Base-by-base conservation (phyloP, 2,888 invertebrate genomes). In the Spialia ferax region DNA sequence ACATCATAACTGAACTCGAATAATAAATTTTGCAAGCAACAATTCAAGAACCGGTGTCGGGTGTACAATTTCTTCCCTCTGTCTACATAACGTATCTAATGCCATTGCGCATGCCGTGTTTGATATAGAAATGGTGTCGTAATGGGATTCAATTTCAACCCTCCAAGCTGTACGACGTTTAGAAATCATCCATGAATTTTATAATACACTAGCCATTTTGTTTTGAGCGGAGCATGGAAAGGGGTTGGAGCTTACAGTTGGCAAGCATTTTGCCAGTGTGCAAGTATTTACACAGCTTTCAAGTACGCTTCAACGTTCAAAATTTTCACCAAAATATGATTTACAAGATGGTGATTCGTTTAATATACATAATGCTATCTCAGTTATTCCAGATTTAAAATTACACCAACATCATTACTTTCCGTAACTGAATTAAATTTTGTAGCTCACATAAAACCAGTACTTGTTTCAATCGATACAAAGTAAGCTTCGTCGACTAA, bases 61-160 rank as follows among this genome's bases (percentile, higher is more conserved):
- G 59, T 50, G 68, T 66, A 73, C 74, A 70, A 71, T 70, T 61
- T 57, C 68, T 65, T 68, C 70, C 69, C 67, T 71, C 66, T 68
- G 69, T 73, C 68, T 70, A 73, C 68, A 73, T 71, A 69, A 72
- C 63, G 64, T 61, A 70, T 73, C 71, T 65, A 68, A 71, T 68
- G 68, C 69, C 66, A 59, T 66, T 66, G 66, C 60, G 66, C 66
- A 66, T 59, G 48, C 42, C 65, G 61, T 72, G 71, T 69, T 66
- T 74, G 74, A 79, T 74, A 75, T 75, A 77, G 71, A 75, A 72
- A 77, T 73, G 74, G 74, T 70, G 70, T 75, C 73, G 68, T 75
- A 75, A 76, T 74, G 74, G 73, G 72, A 79, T 77, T 76, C 73
- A 79, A 75, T 79, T 75, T 75, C 70, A 70, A 74, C 76, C 71